Conservation (phyloP, 2,113 vertebrate genomes). For the Catharus fuscescens region DNA sequence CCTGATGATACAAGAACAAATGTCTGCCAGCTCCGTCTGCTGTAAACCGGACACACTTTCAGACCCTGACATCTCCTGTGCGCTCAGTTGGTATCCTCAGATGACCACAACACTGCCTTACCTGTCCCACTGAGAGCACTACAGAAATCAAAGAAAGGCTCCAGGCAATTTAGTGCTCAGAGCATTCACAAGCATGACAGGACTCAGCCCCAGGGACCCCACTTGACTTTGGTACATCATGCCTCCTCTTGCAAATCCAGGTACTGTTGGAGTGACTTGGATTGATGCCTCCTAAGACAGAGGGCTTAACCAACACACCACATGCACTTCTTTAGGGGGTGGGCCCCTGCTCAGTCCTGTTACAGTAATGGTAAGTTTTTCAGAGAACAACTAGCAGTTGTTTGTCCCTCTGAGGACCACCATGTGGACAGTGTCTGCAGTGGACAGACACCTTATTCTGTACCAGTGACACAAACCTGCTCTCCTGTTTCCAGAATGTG, state of each 20-base stretch:
- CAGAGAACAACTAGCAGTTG: background rate
- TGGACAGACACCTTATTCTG: background rate
- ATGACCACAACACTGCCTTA: background rate
- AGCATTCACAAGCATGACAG: background rate
- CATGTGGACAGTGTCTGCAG: background rate
- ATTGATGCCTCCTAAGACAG: background rate
- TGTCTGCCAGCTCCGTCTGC: background rate
- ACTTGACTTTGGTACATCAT: background rate
- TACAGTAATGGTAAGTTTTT: background rate
- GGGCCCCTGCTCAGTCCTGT: background rate
- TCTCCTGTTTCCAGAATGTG: background rate
- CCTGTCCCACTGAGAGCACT: background rate
- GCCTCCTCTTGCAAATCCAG: background rate
- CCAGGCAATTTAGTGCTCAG: background rate
- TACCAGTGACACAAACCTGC: background rate
- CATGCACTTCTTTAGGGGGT: background rate
- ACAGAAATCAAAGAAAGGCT: background rate
- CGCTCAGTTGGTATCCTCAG: background rate
- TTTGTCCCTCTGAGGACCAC: background rate
- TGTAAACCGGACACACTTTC: background rate
- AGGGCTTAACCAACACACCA: background rate
- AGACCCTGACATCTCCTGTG: background rate
- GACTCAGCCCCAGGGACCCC: background rate
- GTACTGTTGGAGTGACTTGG: background rate
- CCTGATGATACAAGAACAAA: background rate